Base-by-base conservation (phyloP, 1,140 invertebrate genomes). In the Wasmannia auropunctata region DNA sequence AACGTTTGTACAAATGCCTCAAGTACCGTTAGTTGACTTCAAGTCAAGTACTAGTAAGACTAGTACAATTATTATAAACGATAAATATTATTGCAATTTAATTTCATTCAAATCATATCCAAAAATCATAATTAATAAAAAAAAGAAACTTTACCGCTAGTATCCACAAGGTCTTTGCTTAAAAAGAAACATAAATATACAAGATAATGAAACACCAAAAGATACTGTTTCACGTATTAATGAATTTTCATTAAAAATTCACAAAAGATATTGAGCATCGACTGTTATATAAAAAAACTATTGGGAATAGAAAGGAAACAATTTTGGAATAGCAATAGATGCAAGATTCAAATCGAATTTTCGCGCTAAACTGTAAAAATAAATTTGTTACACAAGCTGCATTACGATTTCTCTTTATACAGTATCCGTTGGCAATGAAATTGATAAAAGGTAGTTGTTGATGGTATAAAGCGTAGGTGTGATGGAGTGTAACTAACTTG, bases 401-500 rank as follows among this genome's bases (percentile, higher is more conserved):
- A 28, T 34, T 51, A 72, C 34, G 63, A 83, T 46, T 83, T 8
- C 75, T 8, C 10, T 79, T 79, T 86, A 70, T 81, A 86, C 87
- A 70, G 77, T 85, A 90, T 79, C 91, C 87, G 87, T 88, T 85
- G 88, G 88, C 46, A 87, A 60, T 76, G 84, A 91, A 91, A 89
- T 90, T 86, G 90, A 90, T 88, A 91, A 67, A 87, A 89, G 87
- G 80, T 91, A 87, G 63, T 67, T 84, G 51, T 86, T 86, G 43
- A 88, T 91, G 91, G 85, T 91, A 90, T 56, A 86, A 95, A 95
- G 94, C 94, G 86, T 94, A 95, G 92, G 94, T 95, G 94, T 95
- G 94, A 95, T 95, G 94, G 91, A 95, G 92, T 95, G 93, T 94
- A 95, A 95, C 95, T 95, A 95, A 95, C 95, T 95, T 95, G 94